Base-by-base conservation (phyloP, 2,888 invertebrate genomes). In the Patella depressa region DNA sequence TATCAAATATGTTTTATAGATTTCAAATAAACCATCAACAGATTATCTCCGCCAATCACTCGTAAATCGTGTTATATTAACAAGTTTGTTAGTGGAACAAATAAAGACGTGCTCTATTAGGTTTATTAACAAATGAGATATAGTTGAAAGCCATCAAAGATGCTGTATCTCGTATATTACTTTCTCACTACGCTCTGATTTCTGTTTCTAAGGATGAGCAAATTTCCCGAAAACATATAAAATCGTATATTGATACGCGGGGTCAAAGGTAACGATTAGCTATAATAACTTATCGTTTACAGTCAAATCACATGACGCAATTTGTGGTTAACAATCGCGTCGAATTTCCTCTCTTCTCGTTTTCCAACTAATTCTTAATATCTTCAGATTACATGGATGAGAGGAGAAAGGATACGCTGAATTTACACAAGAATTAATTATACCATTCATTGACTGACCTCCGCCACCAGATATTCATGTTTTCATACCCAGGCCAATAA, bases 381-480 rank as follows among this genome's bases (percentile, higher is more conserved):
- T 65, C 19, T 65, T 65, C 24, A 19, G 65, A 65, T 65, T 65
- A 24, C 24, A 65, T 24, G 65, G 65, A 24, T 24, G 65, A 24
- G 65, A 24, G 19, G 65, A 65, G 65, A 19, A 14, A 65, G 65
- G 65, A 19, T 65, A 65, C 65, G 65, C 19, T 65, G 65, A 65
- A 65, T 65, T 65, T 65, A 65, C 19, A 65, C 65, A 24, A 19
- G 65, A 65, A 24, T 65, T 65, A 65, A 65, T 65, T 65, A 65
- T 24, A 24, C 65, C 65, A 24, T 24, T 65, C 65, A 24, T 65
- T 65, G 65, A 65, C 65, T 65, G 65, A 65, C 65, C 74, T 53
- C 69, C 74, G 53, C 34, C 74, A 74, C 65, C 53, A 69, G 53
- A 53, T 74, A 74, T 74, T 74, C 74, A 59, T 65, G 53, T 53